These are phyloP conservation scores for Tachysurus fulvidraco DNA, from an alignment of 2,113 vertebrate genomes.

Conservation along the genomic window DNA sequence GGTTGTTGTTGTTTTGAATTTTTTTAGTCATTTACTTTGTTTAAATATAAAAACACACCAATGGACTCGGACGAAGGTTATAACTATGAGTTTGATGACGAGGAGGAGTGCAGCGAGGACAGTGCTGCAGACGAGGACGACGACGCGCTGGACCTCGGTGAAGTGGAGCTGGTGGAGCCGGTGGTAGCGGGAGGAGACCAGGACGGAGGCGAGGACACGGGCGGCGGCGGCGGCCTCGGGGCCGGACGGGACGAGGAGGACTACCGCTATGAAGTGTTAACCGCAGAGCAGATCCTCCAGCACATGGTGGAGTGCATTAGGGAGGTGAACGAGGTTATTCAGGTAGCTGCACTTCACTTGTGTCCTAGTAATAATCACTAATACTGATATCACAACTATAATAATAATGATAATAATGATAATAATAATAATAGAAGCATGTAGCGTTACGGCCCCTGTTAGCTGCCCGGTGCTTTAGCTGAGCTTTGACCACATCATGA, in stretches of 20 bases:
- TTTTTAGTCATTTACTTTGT: neutral
- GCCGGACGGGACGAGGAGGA: slow-evolving; percentile 92
- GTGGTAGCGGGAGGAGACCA: slow-evolving; percentile 87
- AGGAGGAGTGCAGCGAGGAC: slow-evolving; percentile 95
- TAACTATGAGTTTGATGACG: slow-evolving; percentile 97
- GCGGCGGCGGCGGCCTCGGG: slow-evolving; percentile 77
- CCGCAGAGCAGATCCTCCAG: slow-evolving; percentile 95
- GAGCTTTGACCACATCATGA: neutral
- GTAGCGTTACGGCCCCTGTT: neutral
- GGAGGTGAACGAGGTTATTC: slow-evolving; percentile 99
- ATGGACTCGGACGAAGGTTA: slow-evolving; percentile 99
- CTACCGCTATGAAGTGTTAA: slow-evolving; percentile 96
- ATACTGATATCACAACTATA: too few relatives aligned
- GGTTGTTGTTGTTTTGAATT: neutral
- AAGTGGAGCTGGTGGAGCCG: slow-evolving; percentile 93
- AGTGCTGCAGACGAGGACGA: slow-evolving; percentile 91
- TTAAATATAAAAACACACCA: neutral
- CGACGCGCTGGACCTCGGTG: slow-evolving; percentile 92
- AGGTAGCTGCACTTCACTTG: slow-evolving; percentile 71
- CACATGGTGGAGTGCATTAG: slow-evolving; percentile 99
- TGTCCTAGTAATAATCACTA: neutral
- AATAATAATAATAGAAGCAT: neutral
- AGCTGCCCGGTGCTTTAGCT: neutral
- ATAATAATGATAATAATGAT: neutral
- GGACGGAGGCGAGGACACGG: slow-evolving; percentile 85